Evolutionary conservation across 2,113 vertebrate genomes (phyloP).

Genomic region (Eptesicus fuscus): DNA sequence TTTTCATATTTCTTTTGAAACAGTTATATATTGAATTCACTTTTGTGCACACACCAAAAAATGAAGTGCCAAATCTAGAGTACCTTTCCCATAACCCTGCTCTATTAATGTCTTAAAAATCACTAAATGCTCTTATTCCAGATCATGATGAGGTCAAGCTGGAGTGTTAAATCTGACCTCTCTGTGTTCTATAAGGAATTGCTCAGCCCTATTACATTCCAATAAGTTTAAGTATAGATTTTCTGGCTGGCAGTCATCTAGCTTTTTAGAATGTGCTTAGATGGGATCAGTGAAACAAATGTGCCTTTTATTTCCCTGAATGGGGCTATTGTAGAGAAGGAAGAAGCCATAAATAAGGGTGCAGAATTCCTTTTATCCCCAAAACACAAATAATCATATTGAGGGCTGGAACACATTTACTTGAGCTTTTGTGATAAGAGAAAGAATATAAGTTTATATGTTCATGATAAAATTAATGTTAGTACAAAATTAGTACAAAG

Average conservation of each 20-base stretch:
- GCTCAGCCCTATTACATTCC: slow-evolving; percentile 79
- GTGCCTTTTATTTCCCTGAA: slow-evolving; percentile 80
- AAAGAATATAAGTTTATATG: slow-evolving; percentile 58
- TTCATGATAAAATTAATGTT: slow-evolving; percentile 35
- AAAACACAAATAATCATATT: slow-evolving; percentile 58
- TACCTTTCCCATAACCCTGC: slow-evolving; percentile 75
- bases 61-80: slow-evolving; percentile 55
- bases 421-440: slow-evolving; percentile 71
- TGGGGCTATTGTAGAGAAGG: slow-evolving; percentile 79
- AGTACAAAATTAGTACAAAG: not conserved
- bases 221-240: slow-evolving; percentile 79
- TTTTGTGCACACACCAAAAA: slow-evolving; percentile 46
- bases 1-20: slow-evolving; percentile 54
- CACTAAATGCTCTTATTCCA: slow-evolving; percentile 67
- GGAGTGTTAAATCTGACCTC: slow-evolving; percentile 68
- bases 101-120: slow-evolving; percentile 58
- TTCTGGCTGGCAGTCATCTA: slow-evolving; percentile 70
- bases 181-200: slow-evolving; percentile 63
- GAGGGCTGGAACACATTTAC: slow-evolving; percentile 63
- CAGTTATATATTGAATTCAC: slow-evolving; percentile 56
- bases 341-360: slow-evolving; percentile 73
- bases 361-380: slow-evolving; percentile 71
- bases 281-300: slow-evolving; percentile 63
- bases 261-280: slow-evolving; percentile 66
- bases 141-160: slow-evolving; percentile 66